phyloP scores from a whole-genome alignment of 2,888 invertebrate genomes.

The Rotaria sp. region DNA sequence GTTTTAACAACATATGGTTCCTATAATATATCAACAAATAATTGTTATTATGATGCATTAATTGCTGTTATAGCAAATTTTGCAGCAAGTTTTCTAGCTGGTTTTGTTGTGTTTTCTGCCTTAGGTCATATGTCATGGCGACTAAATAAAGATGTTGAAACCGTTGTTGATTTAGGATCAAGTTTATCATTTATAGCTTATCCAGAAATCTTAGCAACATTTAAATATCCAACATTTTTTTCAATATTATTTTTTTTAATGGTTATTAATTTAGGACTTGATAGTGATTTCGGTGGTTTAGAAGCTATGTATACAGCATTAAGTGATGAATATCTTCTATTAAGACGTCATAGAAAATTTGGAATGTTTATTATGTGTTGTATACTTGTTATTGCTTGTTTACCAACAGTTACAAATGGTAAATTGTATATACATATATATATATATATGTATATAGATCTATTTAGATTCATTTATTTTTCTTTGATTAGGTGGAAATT shows the following conservation, averaged over 20 bases:
- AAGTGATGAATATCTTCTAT: constrained; percentile 77
- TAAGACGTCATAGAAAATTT: constrained; percentile 32
- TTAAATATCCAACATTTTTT: constrained; percentile 87
- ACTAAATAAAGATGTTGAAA: constrained; percentile 29
- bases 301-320: constrained; percentile 84
- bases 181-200: constrained; percentile 80
- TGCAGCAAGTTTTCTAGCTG: constrained; percentile 43
- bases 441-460: too few relatives aligned
- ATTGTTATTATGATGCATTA: constrained; percentile 58
- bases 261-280: constrained; percentile 75
- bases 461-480: neutral
- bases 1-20: constrained; percentile 79
- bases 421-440: too few relatives aligned
- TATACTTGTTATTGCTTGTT: constrained; percentile 31
- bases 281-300: constrained; percentile 70
- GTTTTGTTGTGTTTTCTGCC: constrained; percentile 52
- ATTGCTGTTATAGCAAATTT: constrained; percentile 43
- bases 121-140: constrained; percentile 66
- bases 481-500: constrained; percentile 28
- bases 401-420: constrained; percentile 40
- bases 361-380: constrained; percentile 33
- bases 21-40: constrained; percentile 87
- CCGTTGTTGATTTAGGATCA: constrained; percentile 51
- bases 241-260: constrained; percentile 89
- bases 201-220: constrained; percentile 86